These are phyloP conservation scores for Rhagoletis pomonella DNA, from an alignment of 1,140 invertebrate species.

Conservation along the genomic window DNA sequence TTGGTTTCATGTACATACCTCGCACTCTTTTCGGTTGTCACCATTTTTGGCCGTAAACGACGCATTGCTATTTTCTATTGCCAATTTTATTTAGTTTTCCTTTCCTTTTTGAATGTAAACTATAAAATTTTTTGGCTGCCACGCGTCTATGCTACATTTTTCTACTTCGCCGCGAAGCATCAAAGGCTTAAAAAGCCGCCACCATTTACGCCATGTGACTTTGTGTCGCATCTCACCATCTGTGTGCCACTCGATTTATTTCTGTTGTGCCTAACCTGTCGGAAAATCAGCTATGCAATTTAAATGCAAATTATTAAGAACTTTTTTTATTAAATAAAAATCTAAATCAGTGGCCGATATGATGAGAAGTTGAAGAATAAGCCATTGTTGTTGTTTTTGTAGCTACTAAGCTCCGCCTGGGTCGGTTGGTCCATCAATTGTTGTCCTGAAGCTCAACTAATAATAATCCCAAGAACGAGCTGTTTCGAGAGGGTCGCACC, in stretches of 20 bases:
- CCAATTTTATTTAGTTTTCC: conserved; percentile 61
- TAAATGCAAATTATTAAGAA: too few species aligned
- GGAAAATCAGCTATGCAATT: too few species aligned
- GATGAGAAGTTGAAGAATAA: too few species aligned
- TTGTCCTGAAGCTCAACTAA: too few species aligned
- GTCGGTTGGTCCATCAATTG: too few species aligned
- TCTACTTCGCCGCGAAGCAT: conserved; percentile 54
- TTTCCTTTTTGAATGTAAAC: conserved; percentile 55
- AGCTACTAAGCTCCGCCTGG: too few species aligned
- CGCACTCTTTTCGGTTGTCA: conserved; percentile 50
- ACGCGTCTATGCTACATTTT: conserved; percentile 57
- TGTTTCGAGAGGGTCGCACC: too few species aligned
- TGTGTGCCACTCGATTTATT: neutral
- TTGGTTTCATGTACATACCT: too few species aligned
- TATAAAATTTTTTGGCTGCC: conserved; percentile 53
- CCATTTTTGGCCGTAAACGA: conserved; percentile 56
- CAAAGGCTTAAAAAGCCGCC: conserved; percentile 27
- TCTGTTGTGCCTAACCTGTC: neutral
- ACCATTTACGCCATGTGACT: conserved; percentile 23
- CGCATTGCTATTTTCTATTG: conserved; percentile 55
- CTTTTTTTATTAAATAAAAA: too few species aligned
- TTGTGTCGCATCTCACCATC: neutral
- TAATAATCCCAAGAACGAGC: too few species aligned
- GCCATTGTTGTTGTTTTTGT: too few species aligned
- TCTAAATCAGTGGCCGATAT: too few species aligned